Base-by-base conservation (phyloP, 2,113 vertebrate species). In the Oxyura jamaicensis region DNA sequence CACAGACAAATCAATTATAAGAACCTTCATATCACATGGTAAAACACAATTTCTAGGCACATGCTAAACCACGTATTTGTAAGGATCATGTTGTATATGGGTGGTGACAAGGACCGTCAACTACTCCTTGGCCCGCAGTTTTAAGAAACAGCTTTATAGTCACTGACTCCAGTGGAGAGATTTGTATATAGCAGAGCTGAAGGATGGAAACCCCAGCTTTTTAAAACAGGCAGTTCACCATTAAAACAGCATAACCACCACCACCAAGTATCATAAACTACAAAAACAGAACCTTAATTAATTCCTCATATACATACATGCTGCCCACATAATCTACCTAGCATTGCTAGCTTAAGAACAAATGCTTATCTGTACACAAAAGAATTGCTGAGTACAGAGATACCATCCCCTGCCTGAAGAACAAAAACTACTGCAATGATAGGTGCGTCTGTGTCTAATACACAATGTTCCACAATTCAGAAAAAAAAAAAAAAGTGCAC, bases 361-460 rank as follows among this genome's bases (percentile, higher is more conserved):
- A 95, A 82, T 69, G 74, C 62, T 95, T 53, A 73, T 48, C 42
- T 62, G 25, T n/a, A 88, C 52, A 83, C 44, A 88, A 86, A 95
- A 69, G 8, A 23, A 84, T 11, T 90, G 65, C 11, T 86, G 18
- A 81, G 56, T 23, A 79, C 22, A 75, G 55, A 93, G 77, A 86
- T 21, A 91, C 28, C 26, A 39, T 76, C 73, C 48, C 36, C 59
- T 41, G 52, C 8, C 9, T 21, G 66, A 79, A 88, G 66, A 90
- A 80, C 1, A 46, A 41, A 75, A 91, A 76, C 75, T 68, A 83
- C 2, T 85, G 48, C 83, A 74, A 42, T 65, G 72, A 67, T 5
- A 20, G 66, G 36, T 86, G 68, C 41, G 41, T 42, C 59, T 66
- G 14, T 41, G 15, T 59, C 50, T 76, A 29, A 65, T 6, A 68